A percentile compares a stretch with the other conserved stretches of the same genome.
phyloP scores from a whole-genome alignment of 1,140 invertebrate genomes.

The Drosophila pachea region DNA sequence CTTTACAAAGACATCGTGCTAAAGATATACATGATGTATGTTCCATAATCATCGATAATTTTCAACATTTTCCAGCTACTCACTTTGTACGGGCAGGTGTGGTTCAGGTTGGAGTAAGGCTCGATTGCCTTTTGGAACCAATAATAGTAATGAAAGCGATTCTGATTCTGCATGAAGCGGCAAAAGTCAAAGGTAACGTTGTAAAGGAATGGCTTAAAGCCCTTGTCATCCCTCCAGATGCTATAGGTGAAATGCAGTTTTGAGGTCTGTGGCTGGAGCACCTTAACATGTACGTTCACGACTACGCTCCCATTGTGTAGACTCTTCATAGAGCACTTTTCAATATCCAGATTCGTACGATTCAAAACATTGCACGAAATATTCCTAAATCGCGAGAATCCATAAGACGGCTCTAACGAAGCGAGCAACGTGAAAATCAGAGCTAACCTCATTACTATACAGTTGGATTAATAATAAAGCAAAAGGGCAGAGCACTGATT shows the following conservation, averaged over 20 bases:
- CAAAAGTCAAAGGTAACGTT: not conserved
- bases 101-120: slow-evolving; percentile 2
- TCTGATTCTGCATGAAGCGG: not conserved
- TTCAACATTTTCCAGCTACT: not conserved
- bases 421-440: not conserved
- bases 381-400: not conserved
- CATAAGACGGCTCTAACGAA: not conserved
- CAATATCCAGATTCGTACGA: not conserved
- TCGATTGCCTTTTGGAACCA: not conserved
- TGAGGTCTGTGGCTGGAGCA: not conserved
- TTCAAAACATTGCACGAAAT: not conserved
- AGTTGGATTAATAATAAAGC: not conserved
- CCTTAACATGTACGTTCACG: not conserved
- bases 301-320: not conserved
- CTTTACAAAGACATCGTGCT: not conserved
- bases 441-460: not conserved
- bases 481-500: not conserved
- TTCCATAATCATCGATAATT: not conserved
- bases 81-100: not conserved
- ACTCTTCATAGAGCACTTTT: not conserved
- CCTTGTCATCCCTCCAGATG: not conserved
- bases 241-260: not conserved
- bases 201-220: not conserved
- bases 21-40: not conserved
- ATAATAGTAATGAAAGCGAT: not conserved